Percentiles rank a stretch among this genome's conserved stretches.
These are phyloP conservation scores for Amphipoea oculea DNA, from an alignment of 2,888 invertebrate species.

Conservation along the genomic window DNA sequence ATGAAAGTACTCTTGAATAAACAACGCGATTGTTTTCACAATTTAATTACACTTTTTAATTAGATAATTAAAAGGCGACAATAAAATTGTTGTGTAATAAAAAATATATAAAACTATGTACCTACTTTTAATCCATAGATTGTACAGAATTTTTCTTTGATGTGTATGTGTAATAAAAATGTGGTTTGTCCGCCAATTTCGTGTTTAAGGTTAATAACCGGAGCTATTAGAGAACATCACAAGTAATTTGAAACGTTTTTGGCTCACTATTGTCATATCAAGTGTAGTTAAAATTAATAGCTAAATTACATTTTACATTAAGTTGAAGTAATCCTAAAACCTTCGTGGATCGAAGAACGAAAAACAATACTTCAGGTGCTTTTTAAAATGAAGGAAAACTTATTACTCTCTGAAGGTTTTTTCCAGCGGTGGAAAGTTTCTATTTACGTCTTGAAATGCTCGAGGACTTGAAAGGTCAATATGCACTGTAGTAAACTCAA, in stretches of 20 bases:
- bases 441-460: constrained; percentile 28
- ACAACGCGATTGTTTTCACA: constrained; percentile 31
- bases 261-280: background rate
- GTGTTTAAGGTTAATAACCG: constrained; percentile 20
- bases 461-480: constrained; percentile 34
- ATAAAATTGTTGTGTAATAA: constrained; percentile 6
- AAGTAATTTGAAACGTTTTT: constrained; percentile 39
- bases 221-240: constrained; percentile 1
- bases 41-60: constrained; percentile 42
- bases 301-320: background rate
- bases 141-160: background rate
- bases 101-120: background rate
- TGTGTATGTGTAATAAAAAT: background rate
- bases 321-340: background rate
- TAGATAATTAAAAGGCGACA: constrained; percentile 32
- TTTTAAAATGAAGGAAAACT: background rate
- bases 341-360: too few species aligned
- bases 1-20: constrained; percentile 37
- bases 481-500: constrained; percentile 11
- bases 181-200: constrained; percentile 15
- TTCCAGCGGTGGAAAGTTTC: constrained; percentile 48
- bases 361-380: background rate
- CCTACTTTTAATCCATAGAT: background rate
- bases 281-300: background rate
- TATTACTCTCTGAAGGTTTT: constrained; percentile 8